phyloP scores from a whole-genome alignment of 2,797 vertebrate genomes.

The Molossus alvarezi region DNA sequence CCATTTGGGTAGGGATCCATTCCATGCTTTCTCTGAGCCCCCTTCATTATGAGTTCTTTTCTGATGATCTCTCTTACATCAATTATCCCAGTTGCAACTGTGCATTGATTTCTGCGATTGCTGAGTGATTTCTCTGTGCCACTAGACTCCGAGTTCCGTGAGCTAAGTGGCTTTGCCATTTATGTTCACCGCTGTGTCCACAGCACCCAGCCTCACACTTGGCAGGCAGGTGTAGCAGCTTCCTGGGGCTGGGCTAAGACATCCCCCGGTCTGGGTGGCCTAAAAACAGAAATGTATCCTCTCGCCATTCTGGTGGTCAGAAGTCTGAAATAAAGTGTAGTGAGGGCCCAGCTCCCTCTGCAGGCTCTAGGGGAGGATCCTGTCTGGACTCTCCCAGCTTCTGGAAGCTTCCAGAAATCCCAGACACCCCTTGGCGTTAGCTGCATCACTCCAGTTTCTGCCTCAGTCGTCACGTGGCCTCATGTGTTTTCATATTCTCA shows the following conservation, averaged over 20 bases:
- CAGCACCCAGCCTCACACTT: too few species aligned
- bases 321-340: background rate
- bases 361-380: background rate
- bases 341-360: fast-evolving
- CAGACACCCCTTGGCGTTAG: background rate
- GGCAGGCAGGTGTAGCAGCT: fast-evolving
- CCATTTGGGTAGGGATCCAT: too few species aligned
- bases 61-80: background rate
- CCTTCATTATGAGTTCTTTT: background rate
- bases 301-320: background rate
- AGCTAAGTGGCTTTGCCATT: background rate
- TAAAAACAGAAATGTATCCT: background rate
- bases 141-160: background rate
- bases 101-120: background rate
- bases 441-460: background rate
- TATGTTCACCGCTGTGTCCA: fast-evolving
- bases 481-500: background rate
- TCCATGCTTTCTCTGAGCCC: background rate
- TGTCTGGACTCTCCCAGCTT: background rate
- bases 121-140: background rate
- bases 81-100: background rate
- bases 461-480: background rate
- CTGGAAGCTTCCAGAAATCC: background rate
- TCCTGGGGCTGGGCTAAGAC: background rate
- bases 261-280: background rate